phyloP scores from a whole-genome alignment of 1,140 invertebrate species.

The Dermatophagoides farinae region DNA sequence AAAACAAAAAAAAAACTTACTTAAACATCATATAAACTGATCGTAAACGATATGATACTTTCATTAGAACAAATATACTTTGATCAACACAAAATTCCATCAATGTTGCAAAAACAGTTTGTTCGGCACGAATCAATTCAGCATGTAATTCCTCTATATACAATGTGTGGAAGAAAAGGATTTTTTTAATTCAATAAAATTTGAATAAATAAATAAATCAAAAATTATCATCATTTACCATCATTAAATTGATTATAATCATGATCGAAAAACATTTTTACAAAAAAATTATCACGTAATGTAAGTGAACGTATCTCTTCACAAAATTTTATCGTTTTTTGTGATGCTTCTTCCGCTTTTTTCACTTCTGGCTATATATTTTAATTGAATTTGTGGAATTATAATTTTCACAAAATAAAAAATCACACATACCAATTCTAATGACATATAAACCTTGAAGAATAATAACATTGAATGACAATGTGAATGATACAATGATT shows the following conservation, averaged over 20 bases:
- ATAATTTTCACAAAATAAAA: neutral
- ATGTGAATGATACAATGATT: neutral
- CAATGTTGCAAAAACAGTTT: neutral
- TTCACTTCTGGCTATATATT: neutral
- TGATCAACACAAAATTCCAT: conserved; percentile 3
- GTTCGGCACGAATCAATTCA: conserved; percentile 3
- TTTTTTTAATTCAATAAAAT: neutral
- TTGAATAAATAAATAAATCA: neutral
- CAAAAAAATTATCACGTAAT: neutral
- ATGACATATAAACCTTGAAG: neutral
- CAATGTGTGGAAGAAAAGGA: neutral
- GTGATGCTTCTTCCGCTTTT: neutral
- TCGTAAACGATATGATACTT: neutral
- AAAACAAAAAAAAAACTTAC: conserved; percentile 1
- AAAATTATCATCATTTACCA: neutral
- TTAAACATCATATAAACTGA: neutral
- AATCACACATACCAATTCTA: neutral
- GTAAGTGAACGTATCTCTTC: neutral
- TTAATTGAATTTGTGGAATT: neutral
- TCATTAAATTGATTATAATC: conserved; percentile 5
- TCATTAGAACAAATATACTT: neutral
- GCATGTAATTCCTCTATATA: conserved; percentile 9
- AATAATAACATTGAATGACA: neutral
- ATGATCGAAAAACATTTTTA: neutral
- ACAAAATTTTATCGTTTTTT: neutral